These are phyloP conservation scores for Ancistrus triradiatus DNA, from an alignment of 2,113 vertebrate species.

Conservation along the genomic window DNA sequence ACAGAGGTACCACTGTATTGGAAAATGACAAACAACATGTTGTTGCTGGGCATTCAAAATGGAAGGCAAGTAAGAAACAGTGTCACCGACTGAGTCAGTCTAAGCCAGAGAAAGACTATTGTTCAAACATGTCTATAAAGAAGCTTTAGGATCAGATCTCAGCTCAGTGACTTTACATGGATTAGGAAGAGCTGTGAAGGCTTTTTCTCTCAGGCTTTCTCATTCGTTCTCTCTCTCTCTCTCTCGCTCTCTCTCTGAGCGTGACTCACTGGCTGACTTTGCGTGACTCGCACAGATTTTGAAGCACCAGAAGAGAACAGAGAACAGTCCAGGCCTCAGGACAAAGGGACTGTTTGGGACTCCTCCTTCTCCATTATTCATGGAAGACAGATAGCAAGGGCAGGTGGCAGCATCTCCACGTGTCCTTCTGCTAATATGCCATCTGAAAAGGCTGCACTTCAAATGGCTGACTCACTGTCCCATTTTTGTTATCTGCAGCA, in stretches of 20 bases:
- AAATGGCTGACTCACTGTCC: slow-evolving; percentile 27
- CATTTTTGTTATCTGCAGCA: slow-evolving; percentile 7
- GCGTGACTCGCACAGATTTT: slow-evolving; percentile 34
- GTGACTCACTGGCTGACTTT: slow-evolving; percentile 31
- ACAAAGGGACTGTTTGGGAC: slow-evolving; percentile 14
- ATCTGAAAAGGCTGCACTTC: slow-evolving; percentile 9
- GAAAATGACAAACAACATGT: no score
- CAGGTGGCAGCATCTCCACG: slow-evolving; percentile 8
- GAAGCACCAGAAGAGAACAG: slow-evolving; percentile 15
- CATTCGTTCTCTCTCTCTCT: not conserved
- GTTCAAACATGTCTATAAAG: not conserved
- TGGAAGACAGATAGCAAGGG: slow-evolving; percentile 5
- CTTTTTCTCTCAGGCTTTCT: not conserved
- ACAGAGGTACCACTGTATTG: no score
- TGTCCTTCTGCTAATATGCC: slow-evolving; percentile 12
- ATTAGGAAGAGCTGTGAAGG: not conserved
- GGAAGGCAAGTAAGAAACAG: no score
- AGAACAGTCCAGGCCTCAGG: slow-evolving; percentile 26
- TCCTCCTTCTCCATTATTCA: slow-evolving; percentile 12
- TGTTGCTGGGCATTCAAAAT: no score
- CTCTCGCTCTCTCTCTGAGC: slow-evolving; percentile 5
- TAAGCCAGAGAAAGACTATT: not conserved
- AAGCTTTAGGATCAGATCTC: not conserved
- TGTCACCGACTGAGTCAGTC: no score
- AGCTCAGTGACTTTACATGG: not conserved